Conservation (phyloP, 2,113 vertebrate species). For the Cephalopterus ornatus region DNA sequence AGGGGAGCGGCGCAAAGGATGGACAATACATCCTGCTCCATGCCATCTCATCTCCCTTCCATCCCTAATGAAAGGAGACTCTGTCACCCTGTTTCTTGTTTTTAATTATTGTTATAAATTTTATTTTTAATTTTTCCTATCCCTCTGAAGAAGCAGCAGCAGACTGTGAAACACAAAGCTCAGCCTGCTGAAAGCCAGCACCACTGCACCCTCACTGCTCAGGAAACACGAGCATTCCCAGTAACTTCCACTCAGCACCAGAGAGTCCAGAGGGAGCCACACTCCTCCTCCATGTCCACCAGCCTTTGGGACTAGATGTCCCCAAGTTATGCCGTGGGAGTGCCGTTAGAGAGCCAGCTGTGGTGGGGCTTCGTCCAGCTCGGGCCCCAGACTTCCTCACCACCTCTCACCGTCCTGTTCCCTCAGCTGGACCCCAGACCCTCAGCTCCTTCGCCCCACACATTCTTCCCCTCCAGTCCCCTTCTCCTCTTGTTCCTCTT, state of each 20-base stretch:
- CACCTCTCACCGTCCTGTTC: not conserved
- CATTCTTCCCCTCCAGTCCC: rapidly evolving
- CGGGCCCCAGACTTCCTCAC: not conserved
- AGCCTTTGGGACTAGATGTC: not conserved
- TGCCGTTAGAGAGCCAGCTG: not conserved
- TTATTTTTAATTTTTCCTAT: not conserved
- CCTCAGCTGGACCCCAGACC: not conserved
- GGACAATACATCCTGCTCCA: not conserved
- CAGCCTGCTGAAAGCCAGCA: not conserved
- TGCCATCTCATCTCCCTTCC: not conserved
- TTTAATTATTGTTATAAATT: not conserved
- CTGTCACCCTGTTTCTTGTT: not conserved
- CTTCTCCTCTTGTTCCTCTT: not conserved
- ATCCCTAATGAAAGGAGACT: not conserved
- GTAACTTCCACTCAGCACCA: not conserved
- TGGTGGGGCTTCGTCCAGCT: not conserved
- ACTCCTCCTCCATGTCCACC: not conserved
- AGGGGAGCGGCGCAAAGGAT: not conserved
- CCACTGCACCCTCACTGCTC: not conserved
- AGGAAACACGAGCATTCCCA: not conserved
- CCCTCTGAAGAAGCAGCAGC: not conserved
- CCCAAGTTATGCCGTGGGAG: not conserved
- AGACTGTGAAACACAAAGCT: not conserved
- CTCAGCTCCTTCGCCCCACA: not conserved
- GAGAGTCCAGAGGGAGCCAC: not conserved